A percentile compares a stretch with the other conserved stretches of the same genome.
phyloP scores from a whole-genome alignment of 2,888 invertebrate species.

The Parascotia fuliginaria region DNA sequence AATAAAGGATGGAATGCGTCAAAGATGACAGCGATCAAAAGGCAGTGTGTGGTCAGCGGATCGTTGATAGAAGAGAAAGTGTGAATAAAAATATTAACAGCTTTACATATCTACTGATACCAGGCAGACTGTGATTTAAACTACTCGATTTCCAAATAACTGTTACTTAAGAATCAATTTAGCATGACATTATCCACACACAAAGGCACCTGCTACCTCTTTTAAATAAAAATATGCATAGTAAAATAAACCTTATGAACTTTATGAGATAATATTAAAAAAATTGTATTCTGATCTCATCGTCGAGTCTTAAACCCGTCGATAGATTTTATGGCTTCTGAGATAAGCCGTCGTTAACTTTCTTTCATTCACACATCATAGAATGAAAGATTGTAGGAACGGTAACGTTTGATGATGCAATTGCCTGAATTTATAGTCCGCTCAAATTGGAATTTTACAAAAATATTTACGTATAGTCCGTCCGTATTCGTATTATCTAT shows the following conservation, averaged over 20 bases:
- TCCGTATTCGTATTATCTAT: slow-evolving; percentile 16
- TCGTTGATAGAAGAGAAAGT: too few relatives aligned
- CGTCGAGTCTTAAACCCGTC: slow-evolving; percentile 2
- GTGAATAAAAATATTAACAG: too few relatives aligned
- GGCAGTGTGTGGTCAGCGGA: too few relatives aligned
- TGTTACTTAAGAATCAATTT: background rate
- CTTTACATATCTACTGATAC: background rate
- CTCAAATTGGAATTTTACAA: slow-evolving; percentile 7
- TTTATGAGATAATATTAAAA: background rate
- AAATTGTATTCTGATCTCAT: background rate
- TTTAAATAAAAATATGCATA: background rate
- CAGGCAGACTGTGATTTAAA: background rate
- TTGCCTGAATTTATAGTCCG: slow-evolving; percentile 10
- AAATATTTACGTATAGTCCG: slow-evolving; percentile 8
- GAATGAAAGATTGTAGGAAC: slow-evolving; percentile 18
- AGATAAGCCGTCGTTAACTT: slow-evolving; percentile 30
- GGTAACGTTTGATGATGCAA: background rate
- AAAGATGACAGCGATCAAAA: too few relatives aligned
- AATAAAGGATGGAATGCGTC: too few relatives aligned
- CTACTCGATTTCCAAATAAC: background rate
- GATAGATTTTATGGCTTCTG: slow-evolving; percentile 4
- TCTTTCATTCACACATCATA: slow-evolving; percentile 26
- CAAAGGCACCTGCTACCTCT: background rate
- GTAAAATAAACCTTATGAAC: background rate
- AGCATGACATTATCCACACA: background rate